Base-by-base conservation (phyloP, 2,113 vertebrate genomes). In the Microcebus griseorufus region DNA sequence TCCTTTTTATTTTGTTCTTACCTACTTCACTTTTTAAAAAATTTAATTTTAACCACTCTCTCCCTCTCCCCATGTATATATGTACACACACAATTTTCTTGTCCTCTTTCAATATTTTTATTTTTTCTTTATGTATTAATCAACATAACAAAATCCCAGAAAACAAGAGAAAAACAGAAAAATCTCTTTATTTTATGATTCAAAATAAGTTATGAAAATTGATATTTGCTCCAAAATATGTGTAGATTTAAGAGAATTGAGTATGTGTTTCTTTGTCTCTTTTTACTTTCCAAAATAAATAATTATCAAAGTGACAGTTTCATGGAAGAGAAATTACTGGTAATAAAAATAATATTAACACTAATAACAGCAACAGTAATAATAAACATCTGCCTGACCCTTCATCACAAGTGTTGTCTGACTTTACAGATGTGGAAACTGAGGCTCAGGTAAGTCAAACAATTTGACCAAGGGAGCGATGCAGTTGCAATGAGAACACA, bases 41-140 rank as follows among this genome's bases (percentile, higher is more conserved):
- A 11, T n/a, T 72, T 53, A 17, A 58, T 18, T 60, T 70, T 60
- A 32, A 51, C 65, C 16, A 17, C 32, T n/a, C 9, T 17, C 25
- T n/a, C n/a, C 9, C 22, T 17, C 9, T 58, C 7, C 18, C 9
- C 13, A 11, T 1, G 7, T 16, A 22, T n/a, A 13, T 16, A 6
- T 22, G 16, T 55, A 58, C 18, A 60, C n/a, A 23, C 70, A 58
- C n/a, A 22, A 8, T 70, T 70, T 5, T 62, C 34, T 51, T 22
- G 0, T 9, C 22, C 42, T 37, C 32, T 51, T 27, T 51, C 20
- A 67, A 25, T 6, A 16, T 37, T 42, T 58, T 22, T 8, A 51
- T 73, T 13, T 86, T 81, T 81, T 88, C 17, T 53, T 62, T 64
- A 17, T 1, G 32, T n/a, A 70, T 88, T 60, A 58, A 58, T 32